Evolutionary conservation across 2,797 vertebrate genomes (phyloP).

Genomic region (Choloepus didactylus): DNA sequence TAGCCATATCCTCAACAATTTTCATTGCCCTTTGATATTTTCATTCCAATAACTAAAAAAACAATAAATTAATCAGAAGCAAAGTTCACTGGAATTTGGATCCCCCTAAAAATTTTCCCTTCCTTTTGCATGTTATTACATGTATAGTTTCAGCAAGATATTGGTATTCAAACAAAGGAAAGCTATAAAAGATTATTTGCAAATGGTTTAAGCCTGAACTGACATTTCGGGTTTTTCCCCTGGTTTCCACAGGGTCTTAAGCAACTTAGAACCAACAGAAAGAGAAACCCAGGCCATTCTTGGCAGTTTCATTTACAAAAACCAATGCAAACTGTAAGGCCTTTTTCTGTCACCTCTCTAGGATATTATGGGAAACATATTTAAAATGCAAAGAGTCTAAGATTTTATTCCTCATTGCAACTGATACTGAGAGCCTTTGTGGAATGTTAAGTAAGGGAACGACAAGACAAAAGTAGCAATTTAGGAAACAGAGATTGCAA

Average conservation of each 20-base stretch:
- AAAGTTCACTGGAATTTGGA: neutral
- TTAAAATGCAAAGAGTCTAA: neutral
- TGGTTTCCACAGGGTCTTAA: neutral
- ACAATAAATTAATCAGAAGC: conserved; percentile 55
- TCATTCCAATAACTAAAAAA: conserved; percentile 23
- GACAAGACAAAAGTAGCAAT: neutral
- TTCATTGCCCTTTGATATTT: conserved; percentile 56
- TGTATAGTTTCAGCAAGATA: neutral
- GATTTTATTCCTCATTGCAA: neutral
- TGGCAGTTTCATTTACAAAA: neutral
- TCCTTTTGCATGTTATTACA: neutral
- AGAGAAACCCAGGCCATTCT: neutral
- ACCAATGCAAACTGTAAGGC: neutral
- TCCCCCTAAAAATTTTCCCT: neutral
- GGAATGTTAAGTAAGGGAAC: neutral
- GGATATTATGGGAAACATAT: neutral
- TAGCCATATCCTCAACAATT: neutral
- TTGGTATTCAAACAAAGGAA: conserved; percentile 20
- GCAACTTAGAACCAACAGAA: neutral
- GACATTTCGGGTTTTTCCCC: neutral
- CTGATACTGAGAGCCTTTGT: neutral
- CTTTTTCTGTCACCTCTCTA: neutral
- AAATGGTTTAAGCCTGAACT: neutral
- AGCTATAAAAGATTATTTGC: neutral
- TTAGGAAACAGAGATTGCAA: neutral